These are phyloP conservation scores for Myzus persicae DNA, from an alignment of 1,140 invertebrate genomes.

Conservation along the genomic window DNA sequence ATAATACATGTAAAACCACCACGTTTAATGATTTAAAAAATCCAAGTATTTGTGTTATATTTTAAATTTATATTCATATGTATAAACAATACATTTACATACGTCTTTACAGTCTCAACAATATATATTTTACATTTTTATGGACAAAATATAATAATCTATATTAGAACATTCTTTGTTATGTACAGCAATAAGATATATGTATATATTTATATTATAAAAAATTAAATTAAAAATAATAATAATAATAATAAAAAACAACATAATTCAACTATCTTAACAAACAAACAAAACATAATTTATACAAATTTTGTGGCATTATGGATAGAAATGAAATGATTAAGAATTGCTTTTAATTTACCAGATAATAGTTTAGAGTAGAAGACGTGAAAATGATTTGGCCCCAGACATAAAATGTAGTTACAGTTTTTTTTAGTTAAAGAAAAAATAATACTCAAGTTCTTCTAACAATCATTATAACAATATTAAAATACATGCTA, in stretches of 20 bases:
- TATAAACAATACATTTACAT: conserved; percentile 56
- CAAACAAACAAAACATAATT: conserved; percentile 55
- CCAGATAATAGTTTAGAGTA: not conserved
- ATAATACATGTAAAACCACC: conserved; percentile 47
- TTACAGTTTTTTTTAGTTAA: conserved; percentile 9
- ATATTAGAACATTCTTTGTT: conserved; percentile 56
- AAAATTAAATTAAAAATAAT: conserved; percentile 48
- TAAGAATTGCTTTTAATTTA: conserved; percentile 17
- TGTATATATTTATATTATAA: conserved; percentile 49
- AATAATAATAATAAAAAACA: conserved; percentile 56
- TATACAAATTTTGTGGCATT: conserved; percentile 44
- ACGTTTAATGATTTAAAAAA: conserved; percentile 27
- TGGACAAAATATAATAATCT: conserved; percentile 59
- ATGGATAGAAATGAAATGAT: conserved; percentile 27
- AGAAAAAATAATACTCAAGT: not conserved
- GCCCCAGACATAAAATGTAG: conserved; percentile 44
- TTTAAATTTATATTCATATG: conserved; percentile 50
- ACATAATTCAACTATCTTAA: conserved; percentile 58
- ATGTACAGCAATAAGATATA: conserved; percentile 55
- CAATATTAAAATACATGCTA: conserved; percentile 35
- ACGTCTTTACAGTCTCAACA: conserved; percentile 58
- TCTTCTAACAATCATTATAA: not conserved
- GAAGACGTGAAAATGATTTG: conserved; percentile 42
- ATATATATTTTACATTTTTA: conserved; percentile 57
- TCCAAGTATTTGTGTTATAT: conserved; percentile 47